A percentile compares a stretch with the other conserved stretches of the same genome.
Evolutionary conservation across 2,113 vertebrate genomes (phyloP).

Genomic region (Poicephalus gulielmi): DNA sequence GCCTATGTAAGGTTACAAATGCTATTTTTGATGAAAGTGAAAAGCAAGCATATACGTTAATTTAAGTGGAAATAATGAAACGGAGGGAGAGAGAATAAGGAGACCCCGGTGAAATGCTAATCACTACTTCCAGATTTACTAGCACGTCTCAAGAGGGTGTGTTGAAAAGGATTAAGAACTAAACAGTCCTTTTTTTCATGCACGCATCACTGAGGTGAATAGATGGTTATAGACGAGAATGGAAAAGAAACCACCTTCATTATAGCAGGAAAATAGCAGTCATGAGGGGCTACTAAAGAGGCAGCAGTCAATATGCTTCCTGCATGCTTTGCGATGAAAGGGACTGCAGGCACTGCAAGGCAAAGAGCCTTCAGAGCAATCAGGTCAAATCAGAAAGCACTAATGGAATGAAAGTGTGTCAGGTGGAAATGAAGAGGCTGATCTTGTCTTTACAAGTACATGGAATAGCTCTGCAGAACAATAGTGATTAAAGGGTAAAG

Average conservation of each 20-base stretch:
- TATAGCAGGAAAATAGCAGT: constrained; percentile 47
- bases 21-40: not conserved
- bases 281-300: constrained; percentile 45
- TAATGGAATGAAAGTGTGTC: constrained; percentile 17
- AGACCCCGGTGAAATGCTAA: constrained; percentile 47
- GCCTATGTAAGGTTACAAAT: not conserved
- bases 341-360: not conserved
- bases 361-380: not conserved
- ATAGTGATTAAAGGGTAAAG: not conserved
- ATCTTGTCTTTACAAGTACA: constrained; percentile 1
- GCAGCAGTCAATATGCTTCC: constrained; percentile 12
- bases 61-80: constrained; percentile 48
- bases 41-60: constrained; percentile 18
- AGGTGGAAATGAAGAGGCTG: constrained; percentile 37
- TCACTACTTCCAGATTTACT: constrained; percentile 33
- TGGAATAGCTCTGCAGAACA: not conserved
- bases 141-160: not conserved
- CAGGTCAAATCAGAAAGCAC: not conserved
- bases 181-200: not conserved
- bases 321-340: not conserved
- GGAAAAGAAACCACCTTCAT: constrained; percentile 31
- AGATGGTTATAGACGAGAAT: not conserved
- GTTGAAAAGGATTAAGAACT: constrained; percentile 36
- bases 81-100: not conserved
- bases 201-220: not conserved